These are phyloP conservation scores for Bostrychus sinensis DNA, from an alignment of 2,113 vertebrate genomes.

Conservation along the genomic window DNA sequence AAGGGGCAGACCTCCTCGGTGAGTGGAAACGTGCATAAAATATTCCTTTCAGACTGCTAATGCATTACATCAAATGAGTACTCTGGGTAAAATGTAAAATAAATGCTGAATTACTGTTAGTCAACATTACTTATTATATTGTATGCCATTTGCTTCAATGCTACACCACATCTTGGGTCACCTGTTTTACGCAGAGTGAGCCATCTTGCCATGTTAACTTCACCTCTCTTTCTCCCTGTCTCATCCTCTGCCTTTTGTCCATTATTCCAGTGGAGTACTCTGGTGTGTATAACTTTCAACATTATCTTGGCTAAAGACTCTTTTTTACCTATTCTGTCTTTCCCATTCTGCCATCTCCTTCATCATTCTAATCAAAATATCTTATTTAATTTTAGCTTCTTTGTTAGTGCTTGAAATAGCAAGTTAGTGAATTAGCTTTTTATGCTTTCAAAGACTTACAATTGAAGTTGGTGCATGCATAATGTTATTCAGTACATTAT, in stretches of 20 bases:
- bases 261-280: conserved; percentile 98
- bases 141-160: conserved; percentile 11
- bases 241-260: conserved; percentile 88
- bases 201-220: conserved; percentile 68
- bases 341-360: conserved; percentile 35
- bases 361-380: conserved; percentile 34
- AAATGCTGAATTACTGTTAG: too few species aligned
- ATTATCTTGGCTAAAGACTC: conserved; percentile 39
- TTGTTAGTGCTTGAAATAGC: conserved; percentile 7
- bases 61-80: not conserved
- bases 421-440: conserved; percentile 15
- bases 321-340: conserved; percentile 24
- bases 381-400: conserved; percentile 32
- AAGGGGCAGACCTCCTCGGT: conserved; percentile 98
- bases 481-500: conserved; percentile 27
- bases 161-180: conserved; percentile 35
- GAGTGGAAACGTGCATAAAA: conserved; percentile 54
- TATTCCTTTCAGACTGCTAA: not conserved
- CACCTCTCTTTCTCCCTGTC: conserved; percentile 85
- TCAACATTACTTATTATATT: not conserved
- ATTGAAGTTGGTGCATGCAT: conserved; percentile 46
- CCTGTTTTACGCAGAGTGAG: conserved; percentile 37
- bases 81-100: not conserved
- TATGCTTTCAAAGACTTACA: not conserved
- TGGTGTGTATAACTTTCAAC: conserved; percentile 93